phyloP scores from a whole-genome alignment of 1,140 invertebrate species.

The Orius insidiosus region DNA sequence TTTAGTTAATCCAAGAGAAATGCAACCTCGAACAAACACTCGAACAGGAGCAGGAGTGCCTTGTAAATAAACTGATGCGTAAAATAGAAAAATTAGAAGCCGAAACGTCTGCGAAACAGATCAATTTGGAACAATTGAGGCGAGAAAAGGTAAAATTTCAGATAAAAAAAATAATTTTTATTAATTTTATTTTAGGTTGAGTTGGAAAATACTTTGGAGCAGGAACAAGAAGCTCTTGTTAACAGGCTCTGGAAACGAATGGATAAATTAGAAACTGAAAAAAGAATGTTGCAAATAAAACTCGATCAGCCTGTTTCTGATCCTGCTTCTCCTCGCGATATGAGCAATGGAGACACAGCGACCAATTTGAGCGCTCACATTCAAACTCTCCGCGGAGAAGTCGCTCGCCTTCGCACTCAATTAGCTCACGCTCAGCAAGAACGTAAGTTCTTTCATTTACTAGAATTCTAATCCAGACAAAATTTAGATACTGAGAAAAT shows the following conservation, averaged over 20 bases:
- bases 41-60: conserved; percentile 93
- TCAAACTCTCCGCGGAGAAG: conserved; percentile 78
- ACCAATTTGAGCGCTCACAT: conserved; percentile 84
- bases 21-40: conserved; percentile 86
- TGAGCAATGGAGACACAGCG: conserved; percentile 79
- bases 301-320: conserved; percentile 87
- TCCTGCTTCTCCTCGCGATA: conserved; percentile 73
- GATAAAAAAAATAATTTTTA: background rate
- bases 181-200: conserved; percentile 42
- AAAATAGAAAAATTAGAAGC: conserved; percentile 97
- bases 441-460: conserved; percentile 31
- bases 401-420: conserved; percentile 62
- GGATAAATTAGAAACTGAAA: conserved; percentile 95
- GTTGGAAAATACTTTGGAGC: conserved; percentile 91
- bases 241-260: conserved; percentile 97
- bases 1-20: conserved; percentile 64
- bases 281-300: conserved; percentile 84
- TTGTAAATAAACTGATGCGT: conserved; percentile 93
- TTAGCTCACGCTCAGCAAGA: conserved; percentile 49
- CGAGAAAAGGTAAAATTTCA: conserved; percentile 60
- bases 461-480: background rate
- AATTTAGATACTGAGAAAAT: conserved; percentile 76
- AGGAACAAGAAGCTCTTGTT: conserved; percentile 94
- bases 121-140: conserved; percentile 81
- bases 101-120: conserved; percentile 85